Evolutionary conservation across 2,888 invertebrate genomes (phyloP).

Genomic region (Watsonalla binaria): DNA sequence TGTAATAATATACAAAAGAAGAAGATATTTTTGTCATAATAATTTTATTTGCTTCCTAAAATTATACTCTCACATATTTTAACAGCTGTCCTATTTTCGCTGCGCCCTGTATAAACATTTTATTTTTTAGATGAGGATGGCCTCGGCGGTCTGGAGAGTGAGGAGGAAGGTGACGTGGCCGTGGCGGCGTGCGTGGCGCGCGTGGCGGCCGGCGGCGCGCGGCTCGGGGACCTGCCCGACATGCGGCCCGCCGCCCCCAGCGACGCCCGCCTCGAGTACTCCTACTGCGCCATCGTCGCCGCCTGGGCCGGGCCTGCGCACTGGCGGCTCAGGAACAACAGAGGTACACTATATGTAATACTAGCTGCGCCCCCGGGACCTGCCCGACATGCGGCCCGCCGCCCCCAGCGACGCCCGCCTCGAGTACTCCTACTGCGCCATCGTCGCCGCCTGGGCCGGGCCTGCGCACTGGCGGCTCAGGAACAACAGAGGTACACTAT

Average conservation of each 20-base stretch:
- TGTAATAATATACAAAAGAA: no score
- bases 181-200: slow-evolving; percentile 55
- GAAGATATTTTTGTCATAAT: no score
- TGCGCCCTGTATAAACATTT: no score
- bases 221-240: slow-evolving; percentile 66
- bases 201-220: slow-evolving; percentile 31
- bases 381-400: slow-evolving; percentile 60
- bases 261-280: slow-evolving; percentile 82
- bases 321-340: slow-evolving; percentile 84
- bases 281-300: slow-evolving; percentile 80
- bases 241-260: slow-evolving; percentile 72
- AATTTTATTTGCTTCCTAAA: no score
- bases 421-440: slow-evolving; percentile 85
- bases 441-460: slow-evolving; percentile 86
- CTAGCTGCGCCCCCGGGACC: no score
- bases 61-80: no score
- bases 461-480: slow-evolving; percentile 90
- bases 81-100: no score
- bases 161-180: slow-evolving; percentile 63
- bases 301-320: slow-evolving; percentile 91
- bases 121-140: slow-evolving; percentile 68
- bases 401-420: slow-evolving; percentile 67
- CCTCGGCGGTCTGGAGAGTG: slow-evolving; percentile 64
- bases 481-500: slow-evolving; percentile 52
- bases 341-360: slow-evolving; percentile 27